Base-by-base conservation (phyloP, 2,888 invertebrate species). In the Brachynemurus nebulosus region DNA sequence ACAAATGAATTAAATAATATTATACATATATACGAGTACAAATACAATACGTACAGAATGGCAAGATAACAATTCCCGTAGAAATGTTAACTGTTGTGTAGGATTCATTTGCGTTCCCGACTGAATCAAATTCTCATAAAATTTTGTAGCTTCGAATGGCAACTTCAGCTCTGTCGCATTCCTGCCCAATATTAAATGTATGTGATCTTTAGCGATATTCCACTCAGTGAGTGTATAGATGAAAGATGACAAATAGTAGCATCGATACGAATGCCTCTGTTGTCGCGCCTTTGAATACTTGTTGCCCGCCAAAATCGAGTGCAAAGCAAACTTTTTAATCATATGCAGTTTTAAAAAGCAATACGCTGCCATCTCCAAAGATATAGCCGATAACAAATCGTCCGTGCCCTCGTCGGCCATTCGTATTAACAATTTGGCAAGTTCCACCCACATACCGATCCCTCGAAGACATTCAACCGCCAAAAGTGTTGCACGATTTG, bases 331-430 rank as follows among this genome's bases (percentile, higher is more conserved):
- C 64, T 96, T 96, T 42, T 95, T 72, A 52, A 84, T 76, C 83
- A 90, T 84, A 43, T 72, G 73, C 20, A 78, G 76, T 51, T 74
- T 69, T 27, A 93, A 68, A 60, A 91, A 97, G 60, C 92, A 91
- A 57, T 92, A 84, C 0, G 96, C 84, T 0, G 96, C 95, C 63
- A 96, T 95, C 63, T 98, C 97, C 40, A 97, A 68, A 44, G 97
- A 67, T 58, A 98, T 69, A 6, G 95, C 97, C 52, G 92, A 92
- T 45, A 92, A 76, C 44, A 98, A 68, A n/a, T n/a, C n/a, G 66
- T 97, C 96, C n/a, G 92, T 90, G 62, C 97, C 96, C 67, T 96
- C 95, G 53, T 89, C 88, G 8, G 93, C 93, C 86, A 96, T 89
- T 48, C 92, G 78, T 54, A 95, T 91, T 40, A 92, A 74, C 61